Evolutionary conservation across 2,113 vertebrate species (phyloP).

Genomic region (Chloebia gouldiae): DNA sequence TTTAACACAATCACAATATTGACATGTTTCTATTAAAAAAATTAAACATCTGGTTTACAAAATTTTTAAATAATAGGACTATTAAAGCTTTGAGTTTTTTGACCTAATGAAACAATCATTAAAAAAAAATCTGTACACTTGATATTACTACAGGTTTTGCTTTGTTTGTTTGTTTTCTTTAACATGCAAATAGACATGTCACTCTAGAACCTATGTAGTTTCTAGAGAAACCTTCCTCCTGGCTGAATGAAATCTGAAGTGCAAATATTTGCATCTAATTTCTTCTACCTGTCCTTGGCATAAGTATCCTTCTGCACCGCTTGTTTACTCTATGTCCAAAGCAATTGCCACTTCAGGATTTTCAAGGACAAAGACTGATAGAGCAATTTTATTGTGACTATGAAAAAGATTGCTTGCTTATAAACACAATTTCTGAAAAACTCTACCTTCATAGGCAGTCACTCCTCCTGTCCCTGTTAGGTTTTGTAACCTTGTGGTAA

Average conservation of each 20-base stretch:
- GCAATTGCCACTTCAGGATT: slow-evolving; percentile 11
- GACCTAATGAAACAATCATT: background rate
- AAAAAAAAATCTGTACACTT: background rate
- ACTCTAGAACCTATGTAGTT: background rate
- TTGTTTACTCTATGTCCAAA: slow-evolving; percentile 26
- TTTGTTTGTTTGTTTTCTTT: background rate
- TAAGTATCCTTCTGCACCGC: background rate
- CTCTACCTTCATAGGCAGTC: background rate
- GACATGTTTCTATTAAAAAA: background rate
- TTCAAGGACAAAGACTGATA: slow-evolving; percentile 13
- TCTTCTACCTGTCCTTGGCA: slow-evolving; percentile 10
- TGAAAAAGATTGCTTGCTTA: background rate
- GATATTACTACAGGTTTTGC: background rate
- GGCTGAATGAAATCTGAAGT: slow-evolving; percentile 17
- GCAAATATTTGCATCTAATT: slow-evolving; percentile 38
- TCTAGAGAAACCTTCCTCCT: background rate
- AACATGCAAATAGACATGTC: background rate
- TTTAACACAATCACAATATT: background rate
- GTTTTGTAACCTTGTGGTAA: background rate
- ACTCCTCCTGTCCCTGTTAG: background rate
- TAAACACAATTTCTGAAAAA: background rate
- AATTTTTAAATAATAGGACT: background rate
- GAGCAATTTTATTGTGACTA: background rate
- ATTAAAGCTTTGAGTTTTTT: background rate
- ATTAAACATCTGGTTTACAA: background rate